These are phyloP conservation scores for Clytia hemisphaerica DNA, from an alignment of 30 jellyfish, hydroid and myxozoan genomes.

Conservation along the genomic window DNA sequence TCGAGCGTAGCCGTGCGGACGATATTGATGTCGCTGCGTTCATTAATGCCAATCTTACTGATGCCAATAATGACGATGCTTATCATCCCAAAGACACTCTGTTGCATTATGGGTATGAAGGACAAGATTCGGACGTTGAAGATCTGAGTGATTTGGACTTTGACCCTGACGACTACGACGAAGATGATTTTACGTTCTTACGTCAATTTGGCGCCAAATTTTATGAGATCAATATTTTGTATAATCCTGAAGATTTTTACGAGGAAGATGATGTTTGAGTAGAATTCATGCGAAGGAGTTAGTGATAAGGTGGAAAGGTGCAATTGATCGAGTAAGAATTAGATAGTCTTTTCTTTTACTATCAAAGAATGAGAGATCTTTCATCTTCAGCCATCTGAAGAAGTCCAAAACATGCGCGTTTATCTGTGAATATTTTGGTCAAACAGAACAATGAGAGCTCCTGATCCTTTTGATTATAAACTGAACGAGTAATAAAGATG, in stretches of 20 bases:
- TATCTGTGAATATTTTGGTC: too few species aligned
- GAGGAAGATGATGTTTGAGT: constrained; percentile 78
- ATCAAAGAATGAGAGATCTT: too few species aligned
- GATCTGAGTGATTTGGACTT: constrained; percentile 96
- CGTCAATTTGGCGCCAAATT: constrained; percentile 87
- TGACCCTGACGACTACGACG: constrained; percentile 93
- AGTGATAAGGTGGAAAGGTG: too few species aligned
- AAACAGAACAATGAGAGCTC: too few species aligned
- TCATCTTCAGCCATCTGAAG: too few species aligned
- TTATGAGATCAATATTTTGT: constrained; percentile 66
- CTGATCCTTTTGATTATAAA: too few species aligned
- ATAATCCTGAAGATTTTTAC: constrained; percentile 69
- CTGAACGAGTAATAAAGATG: too few species aligned
- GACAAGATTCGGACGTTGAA: constrained; percentile 97
- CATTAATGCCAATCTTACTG: constrained; percentile 65
- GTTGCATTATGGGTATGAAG: constrained; percentile 98
- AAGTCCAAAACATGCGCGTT: too few species aligned
- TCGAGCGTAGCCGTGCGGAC: constrained; percentile 56
- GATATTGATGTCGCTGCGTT: constrained; percentile 85
- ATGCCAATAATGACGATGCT: constrained; percentile 86
- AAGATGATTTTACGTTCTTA: constrained; percentile 85
- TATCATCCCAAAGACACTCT: constrained; percentile 95
- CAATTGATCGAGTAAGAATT: too few species aligned
- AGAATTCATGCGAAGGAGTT: too few species aligned
- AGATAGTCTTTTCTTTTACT: too few species aligned